These are phyloP conservation scores for Diplodus puntazzo DNA, from an alignment of 2,797 vertebrate genomes.

Conservation along the genomic window DNA sequence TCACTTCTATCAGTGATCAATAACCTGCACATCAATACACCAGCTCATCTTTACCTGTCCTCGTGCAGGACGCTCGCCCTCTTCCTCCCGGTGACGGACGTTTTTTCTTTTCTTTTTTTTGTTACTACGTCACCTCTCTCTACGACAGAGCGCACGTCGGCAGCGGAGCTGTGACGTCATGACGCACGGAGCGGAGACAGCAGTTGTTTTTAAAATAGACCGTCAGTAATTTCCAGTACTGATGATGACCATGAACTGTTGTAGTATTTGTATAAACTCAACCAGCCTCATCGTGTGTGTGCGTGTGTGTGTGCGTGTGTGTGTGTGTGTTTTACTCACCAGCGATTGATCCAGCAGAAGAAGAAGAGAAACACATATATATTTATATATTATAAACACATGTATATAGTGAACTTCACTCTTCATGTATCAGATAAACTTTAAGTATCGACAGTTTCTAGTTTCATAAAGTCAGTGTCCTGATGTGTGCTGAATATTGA, in stretches of 20 bases:
- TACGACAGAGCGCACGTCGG: neutral
- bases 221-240: neutral
- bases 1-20: neutral
- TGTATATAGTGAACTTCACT: no score
- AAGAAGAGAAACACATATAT: no score
- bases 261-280: no score
- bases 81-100: conserved; percentile 49
- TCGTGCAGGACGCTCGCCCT: conserved; percentile 60
- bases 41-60: conserved; percentile 62
- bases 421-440: no score
- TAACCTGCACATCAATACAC: conserved; percentile 4
- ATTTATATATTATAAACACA: no score
- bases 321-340: no score
- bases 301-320: no score
- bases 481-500: no score
- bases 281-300: no score
- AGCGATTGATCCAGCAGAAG: no score
- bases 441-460: no score
- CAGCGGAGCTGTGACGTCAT: conserved; percentile 39
- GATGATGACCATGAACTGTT: neutral
- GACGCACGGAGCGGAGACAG: conserved; percentile 39
- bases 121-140: conserved; percentile 38
- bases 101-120: conserved; percentile 4
- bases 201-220: neutral
- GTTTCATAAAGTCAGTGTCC: no score